These are phyloP conservation scores for Nyctalus aviator DNA, from an alignment of 2,797 vertebrate genomes.

Conservation along the genomic window DNA sequence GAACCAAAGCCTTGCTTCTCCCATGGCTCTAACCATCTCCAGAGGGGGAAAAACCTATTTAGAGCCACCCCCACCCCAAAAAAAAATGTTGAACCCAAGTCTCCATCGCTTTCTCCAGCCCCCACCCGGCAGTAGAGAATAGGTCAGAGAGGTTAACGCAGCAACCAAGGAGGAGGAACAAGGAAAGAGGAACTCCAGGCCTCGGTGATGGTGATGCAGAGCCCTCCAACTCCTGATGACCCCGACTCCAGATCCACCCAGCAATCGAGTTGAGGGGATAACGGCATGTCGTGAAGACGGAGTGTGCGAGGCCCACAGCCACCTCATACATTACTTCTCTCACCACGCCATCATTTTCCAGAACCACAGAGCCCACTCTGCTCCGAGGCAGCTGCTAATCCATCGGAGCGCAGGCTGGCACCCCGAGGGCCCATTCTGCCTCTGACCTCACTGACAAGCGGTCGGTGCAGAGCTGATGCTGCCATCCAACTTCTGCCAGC, in stretches of 20 bases:
- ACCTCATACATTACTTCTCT: background rate
- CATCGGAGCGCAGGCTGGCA: background rate
- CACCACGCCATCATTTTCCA: background rate
- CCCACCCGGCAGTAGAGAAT: background rate
- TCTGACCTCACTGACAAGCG: background rate
- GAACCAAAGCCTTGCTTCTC: background rate
- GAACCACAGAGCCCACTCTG: background rate
- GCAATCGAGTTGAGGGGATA: background rate
- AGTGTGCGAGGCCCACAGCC: no score
- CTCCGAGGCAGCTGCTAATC: background rate
- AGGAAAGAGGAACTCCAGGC: accelerated
- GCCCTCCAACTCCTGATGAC: background rate
- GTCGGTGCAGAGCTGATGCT: background rate
- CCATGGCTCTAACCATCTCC: background rate
- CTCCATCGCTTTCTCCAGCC: background rate
- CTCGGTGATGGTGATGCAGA: background rate
- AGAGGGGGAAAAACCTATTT: background rate
- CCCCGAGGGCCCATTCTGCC: background rate
- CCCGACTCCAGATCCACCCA: background rate
- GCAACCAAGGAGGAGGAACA: background rate
- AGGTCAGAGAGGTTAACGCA: background rate
- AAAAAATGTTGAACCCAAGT: background rate
- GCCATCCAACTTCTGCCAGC: background rate
- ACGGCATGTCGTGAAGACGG: background rate
- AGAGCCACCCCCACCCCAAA: background rate